These are phyloP conservation scores for Pithys albifrons DNA, from an alignment of 2,113 vertebrate genomes.

Conservation along the genomic window DNA sequence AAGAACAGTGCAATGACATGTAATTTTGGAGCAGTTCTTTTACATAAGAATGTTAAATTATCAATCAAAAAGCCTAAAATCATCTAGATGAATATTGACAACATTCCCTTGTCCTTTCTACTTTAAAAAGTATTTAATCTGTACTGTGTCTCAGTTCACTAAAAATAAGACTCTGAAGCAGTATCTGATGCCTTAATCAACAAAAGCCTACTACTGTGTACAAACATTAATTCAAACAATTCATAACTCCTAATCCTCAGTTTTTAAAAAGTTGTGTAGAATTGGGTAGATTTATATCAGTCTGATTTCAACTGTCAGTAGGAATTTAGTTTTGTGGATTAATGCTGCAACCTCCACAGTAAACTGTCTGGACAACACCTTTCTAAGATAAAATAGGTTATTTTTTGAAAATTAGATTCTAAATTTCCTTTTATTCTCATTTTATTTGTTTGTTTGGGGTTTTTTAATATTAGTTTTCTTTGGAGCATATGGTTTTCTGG, in stretches of 20 bases:
- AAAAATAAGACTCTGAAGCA: neutral
- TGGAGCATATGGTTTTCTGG: neutral
- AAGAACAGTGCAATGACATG: neutral
- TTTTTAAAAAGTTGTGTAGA: neutral
- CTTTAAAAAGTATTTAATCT: neutral
- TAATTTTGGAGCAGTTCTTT: neutral
- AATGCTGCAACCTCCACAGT: neutral
- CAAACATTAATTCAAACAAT: neutral
- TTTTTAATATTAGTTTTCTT: neutral
- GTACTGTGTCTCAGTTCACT: neutral
- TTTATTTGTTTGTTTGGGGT: neutral
- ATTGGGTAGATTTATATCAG: neutral
- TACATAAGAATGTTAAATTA: neutral
- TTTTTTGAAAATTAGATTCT: neutral
- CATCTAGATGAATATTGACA: neutral
- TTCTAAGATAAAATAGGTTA: neutral
- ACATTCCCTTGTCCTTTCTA: neutral
- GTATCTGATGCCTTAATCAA: neutral
- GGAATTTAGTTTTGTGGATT: neutral
- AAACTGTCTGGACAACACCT: neutral
- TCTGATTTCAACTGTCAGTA: neutral
- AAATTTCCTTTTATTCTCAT: neutral
- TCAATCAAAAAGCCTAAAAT: neutral
- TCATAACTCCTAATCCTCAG: neutral
- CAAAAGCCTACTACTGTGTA: neutral